Conservation (phyloP, 1,140 invertebrate species). For the Drosophila truncata region DNA sequence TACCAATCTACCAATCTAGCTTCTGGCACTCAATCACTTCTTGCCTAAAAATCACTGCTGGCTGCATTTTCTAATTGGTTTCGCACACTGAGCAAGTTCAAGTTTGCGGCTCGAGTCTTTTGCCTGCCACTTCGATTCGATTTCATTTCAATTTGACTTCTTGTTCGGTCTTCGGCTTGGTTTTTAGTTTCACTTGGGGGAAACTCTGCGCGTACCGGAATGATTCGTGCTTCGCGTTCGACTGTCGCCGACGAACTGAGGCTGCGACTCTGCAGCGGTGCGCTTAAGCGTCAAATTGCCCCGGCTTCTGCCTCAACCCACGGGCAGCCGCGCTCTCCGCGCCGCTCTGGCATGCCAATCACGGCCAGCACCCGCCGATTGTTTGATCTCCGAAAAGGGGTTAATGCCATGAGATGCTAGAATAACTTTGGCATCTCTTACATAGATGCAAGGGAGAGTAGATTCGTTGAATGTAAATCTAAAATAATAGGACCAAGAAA, state of each 20-base stretch:
- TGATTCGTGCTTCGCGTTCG: constrained; percentile 74
- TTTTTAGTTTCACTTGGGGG: constrained; percentile 1
- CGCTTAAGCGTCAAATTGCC: constrained; percentile 83
- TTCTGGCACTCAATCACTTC: constrained; percentile 4
- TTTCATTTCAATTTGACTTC: constrained; percentile 28
- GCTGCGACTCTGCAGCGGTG: constrained; percentile 69
- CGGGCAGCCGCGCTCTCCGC: constrained; percentile 10
- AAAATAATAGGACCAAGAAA: no score
- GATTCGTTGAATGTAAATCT: not conserved
- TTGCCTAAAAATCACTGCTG: constrained; percentile 24
- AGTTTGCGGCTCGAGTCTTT: constrained; percentile 79
- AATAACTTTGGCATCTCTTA: constrained; percentile 2
- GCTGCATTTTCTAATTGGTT: constrained; percentile 31
- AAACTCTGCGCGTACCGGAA: constrained; percentile 48
- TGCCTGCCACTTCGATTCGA: constrained; percentile 39
- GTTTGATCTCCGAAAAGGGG: constrained; percentile 10
- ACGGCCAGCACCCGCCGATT: constrained; percentile 10
- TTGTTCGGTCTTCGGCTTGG: constrained; percentile 19
- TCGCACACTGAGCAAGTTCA: constrained; percentile 70
- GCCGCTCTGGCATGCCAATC: constrained; percentile 26
- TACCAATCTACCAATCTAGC: not conserved
- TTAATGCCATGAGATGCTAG: constrained; percentile 13
- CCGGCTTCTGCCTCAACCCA: constrained; percentile 37
- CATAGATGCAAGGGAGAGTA: not conserved
- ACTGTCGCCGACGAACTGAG: constrained; percentile 80